These are phyloP conservation scores for Parazoanthus darwini DNA, from an alignment of 92 coral and sea anemone genomes.

Conservation along the genomic window DNA sequence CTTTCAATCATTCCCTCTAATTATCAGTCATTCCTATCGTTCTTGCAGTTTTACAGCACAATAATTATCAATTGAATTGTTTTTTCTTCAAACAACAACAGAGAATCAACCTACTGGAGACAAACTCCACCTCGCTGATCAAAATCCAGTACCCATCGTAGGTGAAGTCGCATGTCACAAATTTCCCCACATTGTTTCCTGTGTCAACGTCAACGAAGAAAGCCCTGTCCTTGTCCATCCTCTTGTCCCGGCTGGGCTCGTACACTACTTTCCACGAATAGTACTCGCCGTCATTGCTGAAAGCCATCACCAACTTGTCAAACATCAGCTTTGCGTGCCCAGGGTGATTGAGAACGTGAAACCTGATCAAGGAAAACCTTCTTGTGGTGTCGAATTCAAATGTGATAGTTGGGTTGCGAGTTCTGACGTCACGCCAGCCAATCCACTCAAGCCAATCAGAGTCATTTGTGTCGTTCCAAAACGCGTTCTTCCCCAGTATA, in stretches of 20 bases:
- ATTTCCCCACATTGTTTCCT: conserved; percentile 70
- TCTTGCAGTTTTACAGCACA: too few species aligned
- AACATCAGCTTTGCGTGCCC: conserved; percentile 86
- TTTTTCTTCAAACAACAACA: neutral
- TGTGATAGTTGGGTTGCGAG: conserved; percentile 71
- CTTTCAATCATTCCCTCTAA: neutral
- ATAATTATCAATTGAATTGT: too few species aligned
- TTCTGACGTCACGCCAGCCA: conserved; percentile 88
- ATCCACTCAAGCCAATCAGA: conserved; percentile 85
- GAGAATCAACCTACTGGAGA: conserved; percentile 68
- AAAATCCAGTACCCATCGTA: conserved; percentile 97
- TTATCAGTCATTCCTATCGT: neutral
- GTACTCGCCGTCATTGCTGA: conserved; percentile 90
- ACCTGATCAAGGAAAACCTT: conserved; percentile 70
- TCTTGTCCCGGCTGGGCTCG: conserved; percentile 69
- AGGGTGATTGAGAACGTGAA: conserved; percentile 80
- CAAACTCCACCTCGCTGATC: conserved; percentile 89
- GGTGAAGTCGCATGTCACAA: conserved; percentile 85
- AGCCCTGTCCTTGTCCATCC: conserved; percentile 61
- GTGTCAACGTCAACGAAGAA: conserved; percentile 89
- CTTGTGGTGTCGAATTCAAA: conserved; percentile 81
- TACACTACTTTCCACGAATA: conserved; percentile 91
- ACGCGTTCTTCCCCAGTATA: conserved; percentile 69
- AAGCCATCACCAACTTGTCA: conserved; percentile 83
- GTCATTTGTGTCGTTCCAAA: conserved; percentile 86